A percentile compares a stretch with the other conserved stretches of the same genome.
Conservation (phyloP, 92 coral and sea anemone genomes). For the Phenganax marumi region DNA sequence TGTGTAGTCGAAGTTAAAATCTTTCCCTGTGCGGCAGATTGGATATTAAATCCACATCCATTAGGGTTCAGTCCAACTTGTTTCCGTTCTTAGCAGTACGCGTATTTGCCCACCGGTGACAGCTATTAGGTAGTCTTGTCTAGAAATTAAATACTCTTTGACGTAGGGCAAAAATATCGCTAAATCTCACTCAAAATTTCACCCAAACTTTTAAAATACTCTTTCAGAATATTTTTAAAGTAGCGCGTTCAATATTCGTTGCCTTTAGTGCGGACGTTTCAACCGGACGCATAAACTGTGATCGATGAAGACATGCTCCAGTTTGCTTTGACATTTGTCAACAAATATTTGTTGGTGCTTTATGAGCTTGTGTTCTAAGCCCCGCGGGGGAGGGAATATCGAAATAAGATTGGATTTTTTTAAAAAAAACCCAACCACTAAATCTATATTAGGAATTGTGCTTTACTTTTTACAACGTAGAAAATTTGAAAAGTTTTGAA, state of each 20-base stretch:
- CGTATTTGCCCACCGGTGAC: constrained; percentile 21
- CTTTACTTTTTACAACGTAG: too few species aligned
- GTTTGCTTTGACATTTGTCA: constrained; percentile 46
- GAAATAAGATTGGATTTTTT: neutral
- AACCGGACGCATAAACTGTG: constrained; percentile 25
- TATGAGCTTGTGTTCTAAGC: neutral
- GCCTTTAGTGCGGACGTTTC: constrained; percentile 9
- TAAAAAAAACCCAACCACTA: neutral
- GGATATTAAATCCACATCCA: constrained; percentile 6
- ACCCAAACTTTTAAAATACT: neutral
- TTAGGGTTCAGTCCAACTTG: neutral
- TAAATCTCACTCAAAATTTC: neutral
- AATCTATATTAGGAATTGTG: too few species aligned
- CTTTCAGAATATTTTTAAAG: constrained; percentile 9
- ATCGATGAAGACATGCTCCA: constrained; percentile 38
- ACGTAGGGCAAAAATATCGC: constrained; percentile 21
- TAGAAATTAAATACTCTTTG: constrained; percentile 10
- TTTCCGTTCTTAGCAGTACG: constrained; percentile 19
- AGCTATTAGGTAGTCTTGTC: constrained; percentile 8
- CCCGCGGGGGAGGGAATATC: constrained; percentile 12
- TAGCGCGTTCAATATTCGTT: constrained; percentile 11
- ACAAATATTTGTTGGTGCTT: constrained; percentile 34
- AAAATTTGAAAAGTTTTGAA: too few species aligned
- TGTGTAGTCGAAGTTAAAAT: neutral
- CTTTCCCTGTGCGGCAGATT: neutral